Evolutionary conservation across 2,888 invertebrate species (phyloP).

Genomic region (Netelia inedita): DNA sequence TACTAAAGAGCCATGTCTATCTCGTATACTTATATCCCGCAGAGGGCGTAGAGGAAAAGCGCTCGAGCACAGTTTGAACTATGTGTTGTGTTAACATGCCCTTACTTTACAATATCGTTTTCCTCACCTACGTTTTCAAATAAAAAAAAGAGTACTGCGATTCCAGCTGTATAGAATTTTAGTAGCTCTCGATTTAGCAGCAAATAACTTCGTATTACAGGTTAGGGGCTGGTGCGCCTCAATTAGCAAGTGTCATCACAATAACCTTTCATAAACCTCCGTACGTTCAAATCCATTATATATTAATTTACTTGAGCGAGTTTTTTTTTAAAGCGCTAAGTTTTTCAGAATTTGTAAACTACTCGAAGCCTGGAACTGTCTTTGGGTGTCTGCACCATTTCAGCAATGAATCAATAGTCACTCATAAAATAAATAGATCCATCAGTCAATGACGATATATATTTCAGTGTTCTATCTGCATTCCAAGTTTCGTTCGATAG

Average conservation of each 20-base stretch:
- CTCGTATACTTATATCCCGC: conserved; percentile 25
- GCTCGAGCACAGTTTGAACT: not conserved
- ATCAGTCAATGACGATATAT: not conserved
- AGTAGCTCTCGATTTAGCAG: conserved; percentile 63
- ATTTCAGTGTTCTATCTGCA: not conserved
- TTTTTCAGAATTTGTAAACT: too few relatives aligned
- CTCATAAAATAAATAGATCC: not conserved
- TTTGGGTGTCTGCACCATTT: not conserved
- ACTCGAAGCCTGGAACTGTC: too few relatives aligned
- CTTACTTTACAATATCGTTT: conserved; percentile 1
- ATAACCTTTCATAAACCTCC: not conserved
- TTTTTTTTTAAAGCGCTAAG: too few relatives aligned
- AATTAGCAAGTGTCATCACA: not conserved
- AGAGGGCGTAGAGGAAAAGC: conserved; percentile 1
- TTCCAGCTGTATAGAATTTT: conserved; percentile 77
- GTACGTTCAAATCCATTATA: not conserved
- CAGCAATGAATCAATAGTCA: not conserved
- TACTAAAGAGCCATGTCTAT: conserved; percentile 20
- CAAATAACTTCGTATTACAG: not conserved
- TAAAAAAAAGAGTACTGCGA: conserved; percentile 71
- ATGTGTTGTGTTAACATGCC: conserved; percentile 7
- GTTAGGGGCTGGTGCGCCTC: not conserved
- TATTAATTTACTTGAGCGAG: too few relatives aligned
- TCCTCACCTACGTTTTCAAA: conserved; percentile 58
- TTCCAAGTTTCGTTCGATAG: conserved; percentile 1